Evolutionary conservation across 2,888 invertebrate species (phyloP).

Genomic region (Zootermopsis nevadensis): DNA sequence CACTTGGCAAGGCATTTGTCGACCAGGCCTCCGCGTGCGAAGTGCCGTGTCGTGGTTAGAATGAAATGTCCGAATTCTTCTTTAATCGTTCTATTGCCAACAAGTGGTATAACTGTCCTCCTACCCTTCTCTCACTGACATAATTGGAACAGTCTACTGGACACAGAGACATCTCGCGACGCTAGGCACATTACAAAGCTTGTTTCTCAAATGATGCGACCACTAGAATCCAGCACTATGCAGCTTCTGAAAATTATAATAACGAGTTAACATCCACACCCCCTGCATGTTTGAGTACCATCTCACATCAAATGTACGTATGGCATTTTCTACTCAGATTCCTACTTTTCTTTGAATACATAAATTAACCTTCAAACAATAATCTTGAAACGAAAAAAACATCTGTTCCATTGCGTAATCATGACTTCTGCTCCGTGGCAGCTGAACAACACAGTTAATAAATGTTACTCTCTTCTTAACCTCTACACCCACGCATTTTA

Average conservation of each 20-base stretch:
- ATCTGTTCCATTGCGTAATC: background rate
- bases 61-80: background rate
- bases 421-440: background rate
- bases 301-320: slow-evolving; percentile 21
- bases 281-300: background rate
- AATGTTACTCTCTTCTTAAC: background rate
- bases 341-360: slow-evolving; percentile 28
- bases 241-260: background rate
- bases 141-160: background rate
- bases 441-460: background rate
- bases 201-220: background rate
- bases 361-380: slow-evolving; percentile 20
- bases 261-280: background rate
- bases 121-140: background rate
- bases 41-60: too few relatives aligned
- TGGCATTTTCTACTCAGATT: slow-evolving; percentile 21
- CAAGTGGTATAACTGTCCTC: background rate
- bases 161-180: background rate
- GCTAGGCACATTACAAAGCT: slow-evolving; percentile 1
- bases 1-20: too few relatives aligned
- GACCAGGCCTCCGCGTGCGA: too few relatives aligned
- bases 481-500: slow-evolving; percentile 14
- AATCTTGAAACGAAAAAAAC: background rate
- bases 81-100: slow-evolving; percentile 22
- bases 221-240: slow-evolving; percentile 19